Base-by-base conservation (phyloP, 2,113 vertebrate genomes). In the Pluvianellus socialis region DNA sequence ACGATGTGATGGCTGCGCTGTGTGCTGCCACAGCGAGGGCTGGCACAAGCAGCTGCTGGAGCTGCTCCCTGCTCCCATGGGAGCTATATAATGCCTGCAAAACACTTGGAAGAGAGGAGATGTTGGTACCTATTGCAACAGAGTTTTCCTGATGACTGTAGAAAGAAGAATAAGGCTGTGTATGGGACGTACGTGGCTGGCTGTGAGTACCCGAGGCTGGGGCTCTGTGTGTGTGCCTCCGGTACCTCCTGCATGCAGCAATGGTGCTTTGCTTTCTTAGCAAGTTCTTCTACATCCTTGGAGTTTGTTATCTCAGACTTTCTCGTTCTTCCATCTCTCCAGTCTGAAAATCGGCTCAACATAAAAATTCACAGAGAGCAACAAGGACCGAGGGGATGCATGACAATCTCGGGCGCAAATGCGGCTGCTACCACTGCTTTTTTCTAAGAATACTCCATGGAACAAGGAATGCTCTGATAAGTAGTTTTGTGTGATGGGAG, bases 1-100 rank as follows among this genome's bases (percentile, higher is more conserved):
- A 4, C 0, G 1, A 21, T 1, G 4, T 24, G 61, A 40, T 0
- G 3, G 66, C 23, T n/a, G 27, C 68, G 61, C 55, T 38, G 42
- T 12, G 35, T 72, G 73, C 55, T 72, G 35, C 53, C 33, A 9
- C 35, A 52, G 52, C 1, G 1, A 53, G 44, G 32, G 47, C 52
- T 79, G 55, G 33, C 62, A 73, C 4, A 1, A 44, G 52, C 45
- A n/a, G 58, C 75, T 61, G 38, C 74, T 32, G 47, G 50, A 79
- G 26, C 56, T 91, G 44, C 47, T 68, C 44, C 52, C 49, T 83
- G 84, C 50, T 12, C 0, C 40, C 30, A 1, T 12, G 47, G 16
- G 27, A 50, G 27, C 44, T 90, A 13, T 4, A 2, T 30, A 42
- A 50, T 8, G 20, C 33, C 14, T 38, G 7, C 7, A 4, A 8